Evolutionary conservation across 2,888 invertebrate genomes (phyloP), one percentile per base, ranked within the genome.

Genomic region (Melipona bicolor): DNA sequence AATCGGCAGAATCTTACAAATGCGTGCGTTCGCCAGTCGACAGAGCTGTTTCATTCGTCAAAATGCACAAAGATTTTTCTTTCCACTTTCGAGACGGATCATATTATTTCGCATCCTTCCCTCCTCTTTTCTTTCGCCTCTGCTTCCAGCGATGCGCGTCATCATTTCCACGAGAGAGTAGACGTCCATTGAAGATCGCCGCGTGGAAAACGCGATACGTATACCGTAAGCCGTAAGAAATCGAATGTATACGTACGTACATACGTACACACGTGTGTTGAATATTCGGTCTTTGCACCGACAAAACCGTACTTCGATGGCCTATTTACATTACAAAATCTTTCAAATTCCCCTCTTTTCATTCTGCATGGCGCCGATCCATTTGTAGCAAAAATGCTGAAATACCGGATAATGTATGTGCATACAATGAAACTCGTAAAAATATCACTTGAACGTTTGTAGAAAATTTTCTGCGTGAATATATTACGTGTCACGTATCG

Each of bases 161-260:
- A 82, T 75, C 75, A 65, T 82, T 82, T 82, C 71, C 71, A 24
- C 72, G 64, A 68, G 67, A 68, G 67, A 61, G 56, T 68, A 72
- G 36, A 21, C 62, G 62, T 52, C 61, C 52, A 82, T 56, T 50
- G 83, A 72, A 72, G 65, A 82, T 77, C 69, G n/a, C 19, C 27
- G 24, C 24, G 43, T 70, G 21, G 81, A 52, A 70, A 74, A 82
- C 73, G 24, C 64, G 69, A 69, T 64, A 64, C 56, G 49, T 32
- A 32, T 32, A 32, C 32, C 32, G 32, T 32, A 32, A 32, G 32
- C 32, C 32, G 32, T 67, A 21, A 36, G 27, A 21, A 56, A 74
- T 74, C 69, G 81, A 65, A 64, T 13, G 56, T 64, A 49, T 9
- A 36, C 17, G 17, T 52, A 52, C 17, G 19, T 52, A 52, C 15